phyloP scores from a whole-genome alignment of 2,113 vertebrate genomes.

The Ailurus styani region DNA sequence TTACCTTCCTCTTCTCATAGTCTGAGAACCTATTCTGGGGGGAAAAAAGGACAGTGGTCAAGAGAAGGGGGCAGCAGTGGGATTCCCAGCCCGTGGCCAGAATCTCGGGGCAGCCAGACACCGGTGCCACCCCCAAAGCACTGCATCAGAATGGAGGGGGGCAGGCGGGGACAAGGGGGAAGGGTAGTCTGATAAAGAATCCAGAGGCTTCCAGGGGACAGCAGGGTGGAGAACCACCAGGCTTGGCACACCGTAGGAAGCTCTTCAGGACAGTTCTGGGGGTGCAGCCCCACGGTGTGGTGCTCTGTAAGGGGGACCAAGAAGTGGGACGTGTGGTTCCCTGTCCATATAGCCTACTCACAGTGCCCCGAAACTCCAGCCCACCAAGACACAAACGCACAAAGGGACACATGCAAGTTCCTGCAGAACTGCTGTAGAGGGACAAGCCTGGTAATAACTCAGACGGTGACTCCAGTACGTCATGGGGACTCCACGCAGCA shows the following conservation, averaged over 20 bases:
- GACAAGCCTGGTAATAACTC: background rate
- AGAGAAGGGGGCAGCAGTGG: background rate
- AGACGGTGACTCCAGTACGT: background rate
- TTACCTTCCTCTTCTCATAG: conserved; percentile 96
- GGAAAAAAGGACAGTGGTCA: conserved; percentile 43
- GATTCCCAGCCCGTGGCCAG: background rate
- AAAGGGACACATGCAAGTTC: background rate
- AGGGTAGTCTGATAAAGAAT: background rate
- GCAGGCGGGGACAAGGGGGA: fast-evolving
- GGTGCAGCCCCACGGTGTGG: background rate
- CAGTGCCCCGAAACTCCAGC: background rate
- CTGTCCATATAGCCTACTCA: background rate
- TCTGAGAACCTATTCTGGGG: conserved; percentile 93
- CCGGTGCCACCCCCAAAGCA: background rate
- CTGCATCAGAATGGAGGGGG: background rate
- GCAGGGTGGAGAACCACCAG: background rate
- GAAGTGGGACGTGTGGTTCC: background rate
- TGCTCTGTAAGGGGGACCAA: background rate
- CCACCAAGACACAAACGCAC: background rate
- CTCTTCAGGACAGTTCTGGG: background rate
- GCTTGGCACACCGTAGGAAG: fast-evolving
- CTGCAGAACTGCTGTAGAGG: background rate
- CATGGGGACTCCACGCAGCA: background rate
- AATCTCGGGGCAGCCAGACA: background rate
- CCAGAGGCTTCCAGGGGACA: background rate